Evolutionary conservation across 2,113 vertebrate species (phyloP).

Genomic region (Tapirus terrestris): DNA sequence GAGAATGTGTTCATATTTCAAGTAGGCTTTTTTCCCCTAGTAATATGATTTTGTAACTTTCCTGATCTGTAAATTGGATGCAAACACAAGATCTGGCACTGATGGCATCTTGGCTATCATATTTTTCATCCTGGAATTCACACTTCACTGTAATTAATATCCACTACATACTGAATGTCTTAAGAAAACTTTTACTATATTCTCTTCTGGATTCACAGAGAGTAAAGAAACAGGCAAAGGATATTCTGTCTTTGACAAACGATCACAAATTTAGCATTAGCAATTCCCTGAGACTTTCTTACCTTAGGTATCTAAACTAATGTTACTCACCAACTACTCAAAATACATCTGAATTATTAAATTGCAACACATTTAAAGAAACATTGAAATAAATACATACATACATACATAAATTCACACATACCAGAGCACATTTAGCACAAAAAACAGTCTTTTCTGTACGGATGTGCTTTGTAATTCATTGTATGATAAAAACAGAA

Average conservation of each 20-base stretch:
- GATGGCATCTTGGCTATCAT: background rate
- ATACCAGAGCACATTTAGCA: background rate
- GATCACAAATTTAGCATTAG: slow-evolving; percentile 16
- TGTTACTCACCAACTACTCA: slow-evolving; percentile 38
- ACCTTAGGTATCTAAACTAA: slow-evolving; percentile 10
- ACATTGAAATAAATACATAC: background rate
- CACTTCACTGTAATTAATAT: background rate
- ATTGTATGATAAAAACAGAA: background rate
- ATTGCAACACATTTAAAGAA: background rate
- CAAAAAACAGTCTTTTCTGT: background rate
- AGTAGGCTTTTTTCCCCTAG: background rate
- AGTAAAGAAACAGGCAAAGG: background rate
- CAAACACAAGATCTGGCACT: background rate
- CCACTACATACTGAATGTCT: background rate
- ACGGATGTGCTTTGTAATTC: background rate
- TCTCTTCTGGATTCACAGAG: slow-evolving; percentile 3
- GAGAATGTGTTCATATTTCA: slow-evolving; percentile 7
- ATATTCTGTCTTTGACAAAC: background rate
- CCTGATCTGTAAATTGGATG: background rate
- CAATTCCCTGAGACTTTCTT: slow-evolving; percentile 29
- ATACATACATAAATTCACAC: background rate
- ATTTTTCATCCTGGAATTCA: background rate
- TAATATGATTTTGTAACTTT: background rate
- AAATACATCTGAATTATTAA: slow-evolving; percentile 26
- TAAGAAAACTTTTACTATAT: background rate